Base-by-base conservation (phyloP, 2,113 vertebrate species). In the Balaeniceps rex region DNA sequence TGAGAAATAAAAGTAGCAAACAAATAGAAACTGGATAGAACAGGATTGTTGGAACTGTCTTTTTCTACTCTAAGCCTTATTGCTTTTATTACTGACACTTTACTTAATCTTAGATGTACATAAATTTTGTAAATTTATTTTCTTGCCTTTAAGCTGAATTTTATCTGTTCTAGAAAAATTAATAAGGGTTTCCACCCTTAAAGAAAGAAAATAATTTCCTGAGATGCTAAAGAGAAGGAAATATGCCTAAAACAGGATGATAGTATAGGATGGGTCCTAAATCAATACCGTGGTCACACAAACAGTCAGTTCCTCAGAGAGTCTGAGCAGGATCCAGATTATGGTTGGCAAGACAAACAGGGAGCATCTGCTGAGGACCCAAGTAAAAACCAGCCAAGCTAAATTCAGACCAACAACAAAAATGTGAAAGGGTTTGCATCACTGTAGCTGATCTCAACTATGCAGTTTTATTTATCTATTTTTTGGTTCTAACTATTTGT, bases 381-480 rank as follows among this genome's bases (percentile, higher is more conserved):
- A 65, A 88, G 87, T 78, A 86, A 94, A 95, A 98, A 95, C 74
- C 74, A 95, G 54, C 28, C 65, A 33, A 93, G 65, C 69, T 96
- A 90, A 93, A 95, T 91, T 96, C 96, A 96, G 94, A 95, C n/a
- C 42, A 84, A 49, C 19, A 36, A 88, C 60, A 81, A 7, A 65
- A 89, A 95, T 28, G 83, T 94, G 83, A 94, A 97, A 96, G 88
- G 8, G 22, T 90, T 92, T 75, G 33, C 40, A 54, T 87, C 24
- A 66, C 31, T 79, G 34, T 60, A 70, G 29, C 25, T 88, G 36
- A 58, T 82, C 72, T 93, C 63, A 65, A 14, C 28, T 25, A 84
- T 29, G 33, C 25, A 51, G 33, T 76, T 94, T 80, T 36, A 64
- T 94, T 91, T 92, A 26, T 19, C 64, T 96, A 13, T 76, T 94